Evolutionary conservation across 2,888 invertebrate genomes (phyloP).

Genomic region (Trachelus troglodyta): DNA sequence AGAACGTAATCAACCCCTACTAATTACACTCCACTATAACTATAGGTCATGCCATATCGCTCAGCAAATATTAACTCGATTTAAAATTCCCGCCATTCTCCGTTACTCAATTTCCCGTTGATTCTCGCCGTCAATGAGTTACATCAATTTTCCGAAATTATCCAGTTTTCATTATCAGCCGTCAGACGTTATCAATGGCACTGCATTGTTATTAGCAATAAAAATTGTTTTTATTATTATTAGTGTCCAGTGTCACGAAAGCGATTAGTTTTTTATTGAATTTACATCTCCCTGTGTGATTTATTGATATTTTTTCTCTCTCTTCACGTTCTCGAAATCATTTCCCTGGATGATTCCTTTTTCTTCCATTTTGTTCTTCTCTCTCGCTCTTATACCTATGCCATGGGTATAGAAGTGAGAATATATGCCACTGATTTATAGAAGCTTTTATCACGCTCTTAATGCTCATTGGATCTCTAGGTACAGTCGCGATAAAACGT

Average conservation of each 20-base stretch:
- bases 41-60: not conserved
- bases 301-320: not conserved
- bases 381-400: not conserved
- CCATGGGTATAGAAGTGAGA: not conserved
- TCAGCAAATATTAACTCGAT: not conserved
- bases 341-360: not conserved
- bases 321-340: not conserved
- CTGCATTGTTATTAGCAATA: constrained; percentile 47
- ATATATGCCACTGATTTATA: not conserved
- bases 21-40: not conserved
- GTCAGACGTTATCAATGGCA: not conserved
- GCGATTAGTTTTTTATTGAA: not conserved
- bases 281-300: not conserved
- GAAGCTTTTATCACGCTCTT: not conserved
- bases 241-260: constrained; percentile 33
- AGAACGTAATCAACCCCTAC: not conserved
- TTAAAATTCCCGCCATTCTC: not conserved
- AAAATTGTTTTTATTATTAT: constrained; percentile 50
- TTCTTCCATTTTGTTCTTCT: not conserved
- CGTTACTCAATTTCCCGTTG: too few relatives aligned
- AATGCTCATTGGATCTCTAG: not conserved
- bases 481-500: not conserved
- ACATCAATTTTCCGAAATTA: not conserved
- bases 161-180: not conserved
- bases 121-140: not conserved